Evolutionary conservation across 2,113 vertebrate species (phyloP).

Genomic region (Thamnophis sirtalis): DNA sequence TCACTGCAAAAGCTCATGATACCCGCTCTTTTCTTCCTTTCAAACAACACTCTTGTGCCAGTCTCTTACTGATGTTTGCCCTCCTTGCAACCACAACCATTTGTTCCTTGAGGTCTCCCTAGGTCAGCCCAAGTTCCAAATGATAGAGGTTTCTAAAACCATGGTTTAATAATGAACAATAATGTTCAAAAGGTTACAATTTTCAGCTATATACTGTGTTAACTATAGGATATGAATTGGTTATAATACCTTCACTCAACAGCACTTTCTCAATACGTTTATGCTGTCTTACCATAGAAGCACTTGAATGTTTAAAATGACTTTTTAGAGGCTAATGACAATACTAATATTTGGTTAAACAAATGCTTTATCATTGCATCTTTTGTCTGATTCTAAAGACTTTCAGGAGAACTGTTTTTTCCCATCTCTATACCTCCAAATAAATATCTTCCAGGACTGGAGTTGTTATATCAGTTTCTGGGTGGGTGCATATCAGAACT

Average conservation of each 20-base stretch:
- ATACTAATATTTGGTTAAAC: not conserved
- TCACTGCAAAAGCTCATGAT: not conserved
- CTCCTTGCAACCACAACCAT: not conserved
- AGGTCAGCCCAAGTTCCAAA: not conserved
- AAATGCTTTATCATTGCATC: not conserved
- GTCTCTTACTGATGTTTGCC: not conserved
- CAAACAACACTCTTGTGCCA: not conserved
- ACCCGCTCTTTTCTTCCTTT: not conserved
- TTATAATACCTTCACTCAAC: not conserved
- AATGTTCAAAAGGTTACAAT: not conserved
- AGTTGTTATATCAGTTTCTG: not conserved
- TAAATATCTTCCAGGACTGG: not conserved
- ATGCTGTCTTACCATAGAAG: not conserved
- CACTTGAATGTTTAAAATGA: rapidly evolving
- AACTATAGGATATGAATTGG: not conserved
- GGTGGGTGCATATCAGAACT: not conserved
- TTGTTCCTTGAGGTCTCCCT: not conserved
- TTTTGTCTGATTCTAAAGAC: not conserved
- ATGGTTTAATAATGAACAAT: not conserved
- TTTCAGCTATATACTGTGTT: not conserved
- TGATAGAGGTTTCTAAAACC: not conserved
- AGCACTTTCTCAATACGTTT: not conserved
- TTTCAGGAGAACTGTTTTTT: not conserved
- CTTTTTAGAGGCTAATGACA: not conserved
- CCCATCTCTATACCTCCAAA: not conserved